Evolutionary conservation across 2,888 invertebrate genomes (phyloP).

Genomic region (Dendrolimus pini): DNA sequence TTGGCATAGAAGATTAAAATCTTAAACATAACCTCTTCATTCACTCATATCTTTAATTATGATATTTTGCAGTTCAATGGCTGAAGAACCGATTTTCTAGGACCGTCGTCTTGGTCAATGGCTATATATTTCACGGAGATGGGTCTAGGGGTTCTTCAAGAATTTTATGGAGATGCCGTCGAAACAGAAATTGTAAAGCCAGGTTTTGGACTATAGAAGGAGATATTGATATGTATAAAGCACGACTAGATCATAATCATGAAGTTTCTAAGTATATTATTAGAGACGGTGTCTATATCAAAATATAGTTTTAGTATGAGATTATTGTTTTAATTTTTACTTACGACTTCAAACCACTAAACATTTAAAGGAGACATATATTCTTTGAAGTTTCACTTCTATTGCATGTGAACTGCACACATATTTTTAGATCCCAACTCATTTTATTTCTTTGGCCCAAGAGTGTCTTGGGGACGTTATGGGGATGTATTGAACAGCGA

Average conservation of each 20-base stretch:
- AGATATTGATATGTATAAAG: background rate
- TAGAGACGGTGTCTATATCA: slow-evolving; percentile 1
- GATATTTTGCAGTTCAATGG: slow-evolving; percentile 15
- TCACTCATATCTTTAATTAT: too few species aligned
- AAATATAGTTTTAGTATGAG: background rate
- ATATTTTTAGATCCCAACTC: too few species aligned
- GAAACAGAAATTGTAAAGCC: slow-evolving; percentile 10
- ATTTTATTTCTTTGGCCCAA: too few species aligned
- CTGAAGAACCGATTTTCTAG: slow-evolving; percentile 23
- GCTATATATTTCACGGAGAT: slow-evolving; percentile 28
- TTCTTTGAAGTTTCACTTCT: too few species aligned
- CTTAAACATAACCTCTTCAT: too few species aligned
- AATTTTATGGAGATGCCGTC: slow-evolving; percentile 9
- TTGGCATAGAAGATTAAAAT: too few species aligned
- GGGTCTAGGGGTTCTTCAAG: background rate
- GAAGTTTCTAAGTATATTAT: background rate
- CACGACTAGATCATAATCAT: slow-evolving; percentile 1
- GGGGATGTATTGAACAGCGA: too few species aligned
- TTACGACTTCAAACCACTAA: too few species aligned
- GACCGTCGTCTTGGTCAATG: slow-evolving; percentile 23
- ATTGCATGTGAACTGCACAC: too few species aligned
- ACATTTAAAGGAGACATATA: too few species aligned
- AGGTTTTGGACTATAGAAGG: slow-evolving; percentile 7
- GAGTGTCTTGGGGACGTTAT: too few species aligned
- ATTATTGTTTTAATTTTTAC: too few species aligned